Percentiles rank a stretch among this genome's conserved stretches.
Conservation (phyloP, 2,113 vertebrate genomes). For the Crotalus tigris region DNA sequence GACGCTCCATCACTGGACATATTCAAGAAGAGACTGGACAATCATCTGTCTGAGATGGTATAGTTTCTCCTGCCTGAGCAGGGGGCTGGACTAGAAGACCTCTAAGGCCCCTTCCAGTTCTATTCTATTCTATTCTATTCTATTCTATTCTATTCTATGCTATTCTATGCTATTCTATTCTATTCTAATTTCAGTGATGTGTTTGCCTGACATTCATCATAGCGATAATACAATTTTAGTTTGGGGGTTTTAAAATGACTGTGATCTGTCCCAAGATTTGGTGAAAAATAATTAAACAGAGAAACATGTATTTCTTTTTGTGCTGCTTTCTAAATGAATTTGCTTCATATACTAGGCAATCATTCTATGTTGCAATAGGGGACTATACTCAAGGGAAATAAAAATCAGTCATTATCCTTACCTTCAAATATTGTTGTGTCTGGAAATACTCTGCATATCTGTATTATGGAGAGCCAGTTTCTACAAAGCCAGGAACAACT, state of each 20-base stretch:
- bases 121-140: no score
- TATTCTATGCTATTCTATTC: no score
- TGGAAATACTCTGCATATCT: conserved; percentile 57
- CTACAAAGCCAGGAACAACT: background rate
- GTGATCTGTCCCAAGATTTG: background rate
- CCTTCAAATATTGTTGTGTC: conserved; percentile 47
- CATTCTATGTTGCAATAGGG: conserved; percentile 44
- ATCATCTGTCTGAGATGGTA: no score
- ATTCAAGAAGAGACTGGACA: no score
- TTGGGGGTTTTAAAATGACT: background rate
- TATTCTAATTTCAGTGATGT: no score
- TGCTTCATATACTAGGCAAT: conserved; percentile 38
- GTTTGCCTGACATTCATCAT: background rate
- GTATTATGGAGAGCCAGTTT: conserved; percentile 35
- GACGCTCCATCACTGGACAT: no score
- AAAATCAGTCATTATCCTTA: conserved; percentile 43
- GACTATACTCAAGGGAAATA: conserved; percentile 21
- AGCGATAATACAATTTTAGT: background rate
- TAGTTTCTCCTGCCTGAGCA: no score
- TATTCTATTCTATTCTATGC: no score
- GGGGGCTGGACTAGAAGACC: no score
- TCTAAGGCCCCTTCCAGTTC: no score
- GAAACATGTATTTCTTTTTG: background rate
- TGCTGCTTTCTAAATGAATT: background rate
- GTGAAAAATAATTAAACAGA: background rate